A percentile compares a stretch with the other conserved stretches of the same genome.
Conservation (phyloP, 2,113 vertebrate genomes). For the Nesogale talazaci region DNA sequence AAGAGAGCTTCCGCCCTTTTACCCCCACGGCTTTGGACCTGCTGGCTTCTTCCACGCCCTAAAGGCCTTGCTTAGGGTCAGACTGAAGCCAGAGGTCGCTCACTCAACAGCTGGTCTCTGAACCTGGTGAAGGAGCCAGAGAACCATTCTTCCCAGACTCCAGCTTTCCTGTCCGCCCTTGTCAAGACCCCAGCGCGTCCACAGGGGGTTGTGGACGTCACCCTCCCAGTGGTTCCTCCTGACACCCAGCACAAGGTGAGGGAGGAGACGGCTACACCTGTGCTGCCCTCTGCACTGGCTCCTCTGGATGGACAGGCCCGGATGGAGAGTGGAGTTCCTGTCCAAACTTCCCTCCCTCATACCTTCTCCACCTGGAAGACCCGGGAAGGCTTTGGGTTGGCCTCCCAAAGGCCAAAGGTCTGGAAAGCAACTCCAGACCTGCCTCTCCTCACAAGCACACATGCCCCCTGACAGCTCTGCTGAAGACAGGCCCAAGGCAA, state of each 20-base stretch:
- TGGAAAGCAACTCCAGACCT: background rate
- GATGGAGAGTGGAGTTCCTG: background rate
- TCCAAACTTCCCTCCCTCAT: background rate
- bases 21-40: background rate
- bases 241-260: background rate
- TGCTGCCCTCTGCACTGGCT: background rate
- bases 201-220: background rate
- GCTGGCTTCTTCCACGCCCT: background rate
- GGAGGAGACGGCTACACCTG: background rate
- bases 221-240: background rate
- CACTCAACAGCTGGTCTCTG: background rate
- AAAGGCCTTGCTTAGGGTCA: background rate
- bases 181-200: background rate
- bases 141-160: slow-evolving; percentile 49
- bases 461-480: background rate
- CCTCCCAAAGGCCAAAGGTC: no score
- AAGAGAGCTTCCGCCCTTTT: background rate
- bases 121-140: slow-evolving; percentile 5
- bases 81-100: background rate
- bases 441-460: background rate
- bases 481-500: background rate
- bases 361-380: background rate
- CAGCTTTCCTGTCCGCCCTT: slow-evolving; percentile 39
- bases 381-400: background rate
- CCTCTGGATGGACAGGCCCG: background rate